phyloP scores from a whole-genome alignment of 2,113 vertebrate genomes.

The Oryzias celebensis region DNA sequence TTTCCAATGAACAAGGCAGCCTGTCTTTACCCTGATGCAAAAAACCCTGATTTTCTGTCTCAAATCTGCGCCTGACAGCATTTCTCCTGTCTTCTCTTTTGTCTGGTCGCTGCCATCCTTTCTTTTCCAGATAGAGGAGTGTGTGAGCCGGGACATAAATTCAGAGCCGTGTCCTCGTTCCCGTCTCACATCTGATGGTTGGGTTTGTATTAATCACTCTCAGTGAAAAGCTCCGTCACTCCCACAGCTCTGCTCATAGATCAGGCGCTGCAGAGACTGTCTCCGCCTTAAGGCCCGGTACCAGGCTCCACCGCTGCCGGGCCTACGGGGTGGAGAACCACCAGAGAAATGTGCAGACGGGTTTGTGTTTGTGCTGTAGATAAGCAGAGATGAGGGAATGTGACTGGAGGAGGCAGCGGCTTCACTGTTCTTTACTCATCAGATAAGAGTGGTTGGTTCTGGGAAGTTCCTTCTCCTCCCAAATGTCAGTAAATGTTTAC shows the following conservation, averaged over 20 bases:
- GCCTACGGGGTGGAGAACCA: constrained; percentile 21
- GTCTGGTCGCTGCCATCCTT: constrained; percentile 39
- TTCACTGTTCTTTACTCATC: constrained; percentile 6
- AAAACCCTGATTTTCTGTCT: neutral
- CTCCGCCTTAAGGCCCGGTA: constrained; percentile 60
- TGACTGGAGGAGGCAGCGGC: constrained; percentile 10
- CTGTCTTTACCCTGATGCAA: neutral
- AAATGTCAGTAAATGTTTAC: constrained; percentile 1
- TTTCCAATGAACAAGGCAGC: no score
- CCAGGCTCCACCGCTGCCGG: constrained; percentile 59
- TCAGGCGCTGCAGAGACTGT: constrained; percentile 56
- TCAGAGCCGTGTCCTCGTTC: constrained; percentile 39
- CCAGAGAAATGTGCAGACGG: constrained; percentile 38
- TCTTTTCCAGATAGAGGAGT: constrained; percentile 50
- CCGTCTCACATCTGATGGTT: constrained; percentile 30
- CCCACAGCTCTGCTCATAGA: constrained; percentile 58
- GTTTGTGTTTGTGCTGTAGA: constrained; percentile 33
- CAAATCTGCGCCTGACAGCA: constrained; percentile 3
- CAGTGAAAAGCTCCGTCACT: constrained; percentile 67
- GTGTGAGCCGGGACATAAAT: constrained; percentile 57
- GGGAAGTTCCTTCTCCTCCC: neutral
- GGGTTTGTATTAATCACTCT: constrained; percentile 67
- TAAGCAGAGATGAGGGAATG: constrained; percentile 29
- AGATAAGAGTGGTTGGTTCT: neutral
- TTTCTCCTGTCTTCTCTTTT: constrained; percentile 5